A percentile compares a stretch with the other conserved stretches of the same genome.
Conservation (phyloP, 2,797 vertebrate genomes). For the Tragopan temminckii region DNA sequence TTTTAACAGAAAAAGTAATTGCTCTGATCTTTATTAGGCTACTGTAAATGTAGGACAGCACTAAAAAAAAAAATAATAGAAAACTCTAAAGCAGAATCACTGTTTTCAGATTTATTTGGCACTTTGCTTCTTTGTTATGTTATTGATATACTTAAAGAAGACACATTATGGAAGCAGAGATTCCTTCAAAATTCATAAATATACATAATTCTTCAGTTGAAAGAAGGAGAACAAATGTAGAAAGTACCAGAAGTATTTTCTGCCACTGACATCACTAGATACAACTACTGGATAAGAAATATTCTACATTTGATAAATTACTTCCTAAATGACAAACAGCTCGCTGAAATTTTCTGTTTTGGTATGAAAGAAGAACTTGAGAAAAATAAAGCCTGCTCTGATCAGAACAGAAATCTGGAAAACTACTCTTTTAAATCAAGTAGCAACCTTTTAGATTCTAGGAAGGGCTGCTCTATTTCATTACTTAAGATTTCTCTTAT, state of each 20-base stretch:
- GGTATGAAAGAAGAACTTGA: conserved; percentile 28
- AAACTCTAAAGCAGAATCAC: conserved; percentile 3
- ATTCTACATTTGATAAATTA: background rate
- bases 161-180: conserved; percentile 1
- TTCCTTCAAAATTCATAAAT: background rate
- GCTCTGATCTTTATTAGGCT: conserved; percentile 52
- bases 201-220: background rate
- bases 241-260: background rate
- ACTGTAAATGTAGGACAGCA: conserved; percentile 2
- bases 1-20: conserved; percentile 47
- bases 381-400: conserved; percentile 40
- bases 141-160: background rate
- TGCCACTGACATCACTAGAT: background rate
- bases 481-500: background rate
- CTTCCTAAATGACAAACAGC: conserved; percentile 3
- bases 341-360: conserved; percentile 29
- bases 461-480: conserved; percentile 13
- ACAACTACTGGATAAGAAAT: no score
- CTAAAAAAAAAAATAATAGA: conserved; percentile 48
- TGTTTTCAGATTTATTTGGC: conserved; percentile 23
- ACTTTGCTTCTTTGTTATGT: background rate
- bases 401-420: conserved; percentile 36
- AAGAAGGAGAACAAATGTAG: background rate
- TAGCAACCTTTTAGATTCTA: background rate
- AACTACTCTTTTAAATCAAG: conserved; percentile 45